Base-by-base conservation (phyloP, 1,140 invertebrate genomes). In the Caerostris darwini region DNA sequence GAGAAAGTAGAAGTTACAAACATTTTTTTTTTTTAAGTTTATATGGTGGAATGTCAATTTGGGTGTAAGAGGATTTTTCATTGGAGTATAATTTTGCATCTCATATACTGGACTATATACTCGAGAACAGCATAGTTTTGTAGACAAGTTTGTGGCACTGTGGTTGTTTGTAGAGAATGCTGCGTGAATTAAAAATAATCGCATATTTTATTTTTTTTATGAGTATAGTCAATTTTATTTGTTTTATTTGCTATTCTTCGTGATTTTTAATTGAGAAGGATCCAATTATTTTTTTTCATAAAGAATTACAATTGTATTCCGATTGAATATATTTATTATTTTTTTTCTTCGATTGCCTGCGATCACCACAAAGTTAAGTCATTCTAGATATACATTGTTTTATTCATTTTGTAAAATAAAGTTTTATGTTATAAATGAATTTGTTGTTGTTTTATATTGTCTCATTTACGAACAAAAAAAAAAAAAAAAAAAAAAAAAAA, bases 381-480 rank as follows among this genome's bases (percentile, higher is more conserved):
- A 34, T 12, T 77, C 71, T 77, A 10, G 71, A 77, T 77, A 34
- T 77, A 77, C 12, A 53, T 77, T 77, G 71, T 77, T 77, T 77
- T 77, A 77, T 77, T 77, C 71, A 77, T 77, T 77, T 77, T 77
- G 71, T 77, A 77, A 77, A 77, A 77, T 77, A 77, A 77, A 77
- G 19, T 77, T 77, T 77, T 77, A 34, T 77, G 71, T 77, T 77
- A 34, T 50, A 14, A 50, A 12, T 77, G 53, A 12, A 50, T 77
- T 53, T 8, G 10, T 53, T 77, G 34, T 77, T 2, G 50, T 77
- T 3, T 3, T 5, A 12, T 14, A 14, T 14, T 12, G 14, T 77
- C 53, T 77, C 71, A 8, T 57, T 17, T 3, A 85, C 17, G n/a
- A 53, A 53, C 34, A 69, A 7, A 69, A 4, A 4, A 5, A 34